Evolutionary conservation across 2,888 invertebrate species (phyloP).

Genomic region (Petrolisthes manimaculis): DNA sequence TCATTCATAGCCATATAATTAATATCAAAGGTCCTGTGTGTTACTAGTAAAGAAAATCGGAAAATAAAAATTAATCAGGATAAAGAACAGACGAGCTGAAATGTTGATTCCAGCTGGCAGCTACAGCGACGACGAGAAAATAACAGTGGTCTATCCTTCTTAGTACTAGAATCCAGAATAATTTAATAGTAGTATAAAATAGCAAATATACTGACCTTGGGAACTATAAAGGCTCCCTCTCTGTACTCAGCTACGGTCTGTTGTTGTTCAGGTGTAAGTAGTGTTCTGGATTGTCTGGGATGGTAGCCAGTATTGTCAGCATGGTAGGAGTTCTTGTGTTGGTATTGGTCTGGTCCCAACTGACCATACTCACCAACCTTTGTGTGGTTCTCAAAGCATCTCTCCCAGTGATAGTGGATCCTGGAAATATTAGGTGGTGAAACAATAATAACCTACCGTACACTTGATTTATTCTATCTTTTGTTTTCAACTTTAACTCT

Average conservation of each 20-base stretch:
- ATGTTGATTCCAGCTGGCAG: not conserved
- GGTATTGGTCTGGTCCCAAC: conserved; percentile 57
- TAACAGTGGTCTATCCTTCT: not conserved
- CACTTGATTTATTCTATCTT: not conserved
- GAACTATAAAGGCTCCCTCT: conserved; percentile 60
- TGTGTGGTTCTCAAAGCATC: conserved; percentile 59
- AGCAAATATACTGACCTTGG: conserved; percentile 47
- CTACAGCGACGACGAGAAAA: not conserved
- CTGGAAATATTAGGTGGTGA: conserved; percentile 23
- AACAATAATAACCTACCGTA: not conserved
- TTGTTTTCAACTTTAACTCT: no score
- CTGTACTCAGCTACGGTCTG: conserved; percentile 54
- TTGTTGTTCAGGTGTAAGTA: conserved; percentile 41
- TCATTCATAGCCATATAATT: no score
- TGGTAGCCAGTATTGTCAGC: conserved; percentile 63
- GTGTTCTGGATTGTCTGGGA: conserved; percentile 51
- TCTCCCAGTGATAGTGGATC: conserved; percentile 66
- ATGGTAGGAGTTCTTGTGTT: conserved; percentile 55
- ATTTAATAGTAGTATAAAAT: not conserved
- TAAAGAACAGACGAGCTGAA: no score
- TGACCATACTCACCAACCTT: conserved; percentile 54
- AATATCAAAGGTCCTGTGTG: no score
- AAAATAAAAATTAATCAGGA: not conserved
- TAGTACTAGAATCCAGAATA: not conserved
- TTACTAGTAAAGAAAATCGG: no score